Base-by-base conservation (phyloP, 2,797 vertebrate species). In the Botia kubotai region DNA sequence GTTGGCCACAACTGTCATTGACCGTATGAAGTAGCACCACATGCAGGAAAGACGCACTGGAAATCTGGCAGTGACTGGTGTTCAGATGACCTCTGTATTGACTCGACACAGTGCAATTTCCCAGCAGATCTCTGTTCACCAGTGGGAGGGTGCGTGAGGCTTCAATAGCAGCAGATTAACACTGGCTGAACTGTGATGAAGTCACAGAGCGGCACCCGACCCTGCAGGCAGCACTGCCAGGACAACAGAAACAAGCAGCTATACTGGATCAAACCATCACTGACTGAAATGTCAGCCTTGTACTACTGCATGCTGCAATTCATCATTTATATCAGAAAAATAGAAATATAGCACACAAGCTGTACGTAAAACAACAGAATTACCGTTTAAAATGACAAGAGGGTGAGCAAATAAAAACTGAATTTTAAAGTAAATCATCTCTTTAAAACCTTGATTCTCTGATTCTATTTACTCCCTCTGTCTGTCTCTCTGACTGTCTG, bases 1-100 rank as follows among this genome's bases (percentile, higher is more conserved):
- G 10, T 58, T 48, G 23, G 52, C 53, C 66, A 68, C 74, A 68
- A 46, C 52, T 67, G 52, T 53, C 36, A 77, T 12, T 69, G 33
- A 16, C 75, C 11, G 4, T 58, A 33, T 69, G 21, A 69, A 48
- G 69, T 48, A 77, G 8, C 29, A 13, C 46, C n/a, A 53, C 66
- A 75, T 39, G 57, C 17, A 75, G 57, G 72, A 63, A 83, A 70
- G 50, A 69, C 63, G 2, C 14, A 65, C 46, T 65, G 62, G 29
- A 72, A 77, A 77, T 68, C 12, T 77, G 53, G 72, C 13, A 71
- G 74, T 74, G 69, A 50, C 63, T 69, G 65, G 16, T 57, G 65
- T 68, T 68, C 75, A 77, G 16, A 57, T 58, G 75, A 65, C 75
- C 17, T 69, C 52, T 48, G 46, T 69, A 77, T 29, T 48, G 65